Percentiles rank a stretch among this genome's conserved stretches.
Conservation (phyloP, 2,888 invertebrate species). For the Branchipolynoe longqiensis region DNA sequence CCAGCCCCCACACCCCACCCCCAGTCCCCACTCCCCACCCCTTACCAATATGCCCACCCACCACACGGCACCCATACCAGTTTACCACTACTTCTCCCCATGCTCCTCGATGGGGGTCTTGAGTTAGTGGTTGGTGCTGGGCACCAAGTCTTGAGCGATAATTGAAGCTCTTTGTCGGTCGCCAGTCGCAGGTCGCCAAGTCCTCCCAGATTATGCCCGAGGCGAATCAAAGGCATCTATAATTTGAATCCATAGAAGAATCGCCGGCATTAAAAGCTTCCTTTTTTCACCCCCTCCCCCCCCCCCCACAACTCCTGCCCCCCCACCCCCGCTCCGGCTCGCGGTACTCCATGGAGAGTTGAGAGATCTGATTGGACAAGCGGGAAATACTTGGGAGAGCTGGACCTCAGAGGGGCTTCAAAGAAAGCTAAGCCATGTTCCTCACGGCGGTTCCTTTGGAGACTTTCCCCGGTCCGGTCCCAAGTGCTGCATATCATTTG, state of each 20-base stretch:
- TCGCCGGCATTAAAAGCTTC: background rate
- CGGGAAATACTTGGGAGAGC: background rate
- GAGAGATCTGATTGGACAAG: conserved; percentile 3
- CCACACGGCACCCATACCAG: too few species aligned
- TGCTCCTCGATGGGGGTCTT: background rate
- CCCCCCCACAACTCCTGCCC: too few species aligned
- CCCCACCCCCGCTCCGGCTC: background rate
- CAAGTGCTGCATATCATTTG: too few species aligned
- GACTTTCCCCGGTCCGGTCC: too few species aligned
- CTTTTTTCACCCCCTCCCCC: background rate
- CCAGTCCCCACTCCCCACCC: too few species aligned
- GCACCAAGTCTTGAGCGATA: background rate
- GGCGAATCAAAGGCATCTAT: conserved; percentile 26
- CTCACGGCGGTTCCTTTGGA: too few species aligned
- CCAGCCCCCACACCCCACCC: too few species aligned
- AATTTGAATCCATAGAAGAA: conserved; percentile 35
- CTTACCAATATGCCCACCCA: too few species aligned
- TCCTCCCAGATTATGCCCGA: background rate
- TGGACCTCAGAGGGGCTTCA: background rate
- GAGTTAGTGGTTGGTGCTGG: background rate
- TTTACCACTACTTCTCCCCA: too few species aligned
- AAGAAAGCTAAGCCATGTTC: conserved; percentile 13
- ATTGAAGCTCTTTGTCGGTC: conserved; percentile 25
- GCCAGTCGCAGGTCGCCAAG: conserved; percentile 10
- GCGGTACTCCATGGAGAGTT: too few species aligned